Evolutionary conservation across 2,888 invertebrate genomes (phyloP), one percentile per base, ranked within the genome.

Genomic region (Pterostichus niger): DNA sequence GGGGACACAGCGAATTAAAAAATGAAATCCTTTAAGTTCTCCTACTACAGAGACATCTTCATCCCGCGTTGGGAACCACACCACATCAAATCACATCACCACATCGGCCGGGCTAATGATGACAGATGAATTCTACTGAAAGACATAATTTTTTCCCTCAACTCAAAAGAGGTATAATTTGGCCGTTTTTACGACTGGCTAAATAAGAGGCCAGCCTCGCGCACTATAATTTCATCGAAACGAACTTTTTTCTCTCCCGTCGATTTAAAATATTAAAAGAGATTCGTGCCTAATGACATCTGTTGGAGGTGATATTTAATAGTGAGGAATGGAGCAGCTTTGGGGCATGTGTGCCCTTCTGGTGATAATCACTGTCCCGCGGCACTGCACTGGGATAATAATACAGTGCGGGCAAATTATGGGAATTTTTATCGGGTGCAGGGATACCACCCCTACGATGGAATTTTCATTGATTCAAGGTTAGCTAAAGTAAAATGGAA

Each of bases 191-290:
- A 85, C 79, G 84, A 84, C 77, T 82, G 77, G 24, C 82, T 84
- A 84, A 85, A 85, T 85, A 84, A 84, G 84, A 84, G 84, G 83
- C 84, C 83, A 73, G 78, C 44, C 73, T 33, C 64, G 54, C 75
- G 84, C 82, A 79, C 82, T 85, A 82, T 85, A 85, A 86, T 86
- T 86, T 84, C 83, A 82, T 82, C 83, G 77, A 83, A 82, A 82
- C 83, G 59, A 52, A 77, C 71, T 84, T 85, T 85, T 85, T 84
- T 84, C 68, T 84, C 82, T 75, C 44, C 83, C 71, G 77, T 82
- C 75, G 64, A 77, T 81, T 84, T 83, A 79, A 85, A 85, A 85
- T 85, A 85, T 85, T 85, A 85, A 85, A 85, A 85, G 85, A 79
- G 49, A 79, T 64, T 79, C 79, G 61, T 46, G 24, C 44, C 40